Base-by-base conservation (phyloP, 1,140 invertebrate species). In the Dufourea novaeangliae region DNA sequence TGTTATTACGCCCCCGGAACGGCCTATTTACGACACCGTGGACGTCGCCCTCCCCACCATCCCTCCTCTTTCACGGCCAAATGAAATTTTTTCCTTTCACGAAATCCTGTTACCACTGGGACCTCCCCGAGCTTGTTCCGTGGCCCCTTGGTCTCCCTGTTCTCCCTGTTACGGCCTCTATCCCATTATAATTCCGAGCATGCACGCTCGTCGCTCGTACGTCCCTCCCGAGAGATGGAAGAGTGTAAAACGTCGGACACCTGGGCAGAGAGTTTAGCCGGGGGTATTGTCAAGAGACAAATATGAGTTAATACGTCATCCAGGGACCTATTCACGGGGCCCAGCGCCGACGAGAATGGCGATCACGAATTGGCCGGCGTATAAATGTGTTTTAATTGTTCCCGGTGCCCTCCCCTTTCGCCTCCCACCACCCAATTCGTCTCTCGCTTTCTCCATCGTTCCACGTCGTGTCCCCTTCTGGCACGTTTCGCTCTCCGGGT, bases 221-320 rank as follows among this genome's bases (percentile, higher is more conserved):
- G 84, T 82, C 59, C n/a, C 85, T 86, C 79, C 72, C 76, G 80
- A 83, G 86, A 89, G 79, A 84, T 85, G 81, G 84, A 87, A 87
- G 87, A 87, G 88, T 88, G 85, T 87, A 87, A 90, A 91, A 89
- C 85, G 83, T 85, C 85, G 83, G 85, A 88, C 88, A 90, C 88
- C 88, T 90, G 88, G 87, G 84, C 77, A 85, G 88, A 88, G 88
- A 89, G 88, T 87, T 89, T 85, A 89, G 82, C 79, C 78, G 88
- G 73, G 83, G 73, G 83, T 79, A 90, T 91, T 92, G 91, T 91
- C 84, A 84, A 86, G 85, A 90, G 89, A 92, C 90, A 92, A 92
- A 92, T 91, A 92, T 89, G 90, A 90, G 88, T 88, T 91, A 92
- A 92, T 92, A 90, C 88, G 88, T 92, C 91, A 91, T 91, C 86